These are phyloP conservation scores for Iselma pallidipennis DNA, from an alignment of 2,888 invertebrate genomes.

Conservation along the genomic window DNA sequence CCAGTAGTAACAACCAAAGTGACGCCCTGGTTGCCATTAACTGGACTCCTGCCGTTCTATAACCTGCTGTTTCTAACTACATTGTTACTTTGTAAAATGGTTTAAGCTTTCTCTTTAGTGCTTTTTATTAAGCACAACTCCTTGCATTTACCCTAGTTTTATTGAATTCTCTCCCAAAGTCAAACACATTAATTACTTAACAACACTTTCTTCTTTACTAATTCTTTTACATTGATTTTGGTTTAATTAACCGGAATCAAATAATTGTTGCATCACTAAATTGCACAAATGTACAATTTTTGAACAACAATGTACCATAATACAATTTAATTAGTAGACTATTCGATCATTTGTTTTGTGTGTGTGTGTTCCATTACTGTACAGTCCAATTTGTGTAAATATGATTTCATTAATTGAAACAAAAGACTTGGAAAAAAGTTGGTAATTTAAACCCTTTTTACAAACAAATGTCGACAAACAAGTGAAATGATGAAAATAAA, in stretches of 20 bases:
- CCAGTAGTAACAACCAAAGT: conserved; percentile 16
- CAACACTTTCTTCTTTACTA: too few species aligned
- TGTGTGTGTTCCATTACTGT: background rate
- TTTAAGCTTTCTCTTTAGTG: conserved; percentile 18
- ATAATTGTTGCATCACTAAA: background rate
- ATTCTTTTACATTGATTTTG: background rate
- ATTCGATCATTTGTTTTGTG: background rate
- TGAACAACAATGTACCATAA: background rate
- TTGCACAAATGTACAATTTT: background rate
- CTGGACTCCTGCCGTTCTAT: conserved; percentile 22
- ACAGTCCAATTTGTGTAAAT: conserved; percentile 17
- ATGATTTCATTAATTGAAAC: conserved; percentile 25
- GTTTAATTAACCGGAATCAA: background rate
- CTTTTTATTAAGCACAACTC: conserved; percentile 12
- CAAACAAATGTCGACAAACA: conserved; percentile 22
- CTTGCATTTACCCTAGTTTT: background rate
- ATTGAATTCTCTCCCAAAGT: too few species aligned
- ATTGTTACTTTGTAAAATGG: conserved; percentile 22
- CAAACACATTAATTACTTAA: too few species aligned
- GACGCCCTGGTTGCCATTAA: conserved; percentile 22
- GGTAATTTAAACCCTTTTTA: conserved; percentile 21
- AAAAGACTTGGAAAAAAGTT: conserved; percentile 10
- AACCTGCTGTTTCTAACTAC: conserved; percentile 18
- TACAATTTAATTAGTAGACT: background rate
- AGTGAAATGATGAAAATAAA: conserved; percentile 13